phyloP scores from a whole-genome alignment of 2,888 invertebrate genomes.

The Fabriciana adippe region DNA sequence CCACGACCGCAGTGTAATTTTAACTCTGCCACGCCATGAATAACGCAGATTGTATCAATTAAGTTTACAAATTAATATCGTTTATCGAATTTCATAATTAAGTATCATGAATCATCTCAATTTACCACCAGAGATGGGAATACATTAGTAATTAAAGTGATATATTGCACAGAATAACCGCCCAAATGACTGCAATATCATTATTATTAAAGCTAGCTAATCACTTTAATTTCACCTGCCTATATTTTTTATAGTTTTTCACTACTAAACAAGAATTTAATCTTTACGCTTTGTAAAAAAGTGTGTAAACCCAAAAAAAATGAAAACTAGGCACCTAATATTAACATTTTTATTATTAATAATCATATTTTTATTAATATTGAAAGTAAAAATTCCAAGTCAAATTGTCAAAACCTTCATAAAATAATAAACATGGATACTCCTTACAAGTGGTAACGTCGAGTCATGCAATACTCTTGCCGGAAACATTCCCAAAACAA shows the following conservation, averaged over 20 bases:
- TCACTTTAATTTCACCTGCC: no score
- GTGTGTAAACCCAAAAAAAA: no score
- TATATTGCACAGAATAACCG: slow-evolving; percentile 16
- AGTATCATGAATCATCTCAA: slow-evolving; percentile 38
- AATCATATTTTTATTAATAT: not conserved
- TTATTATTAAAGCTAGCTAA: not conserved
- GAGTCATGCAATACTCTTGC: slow-evolving; percentile 6
- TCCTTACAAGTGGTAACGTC: not conserved
- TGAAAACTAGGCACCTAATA: no score
- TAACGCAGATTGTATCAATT: slow-evolving; percentile 36
- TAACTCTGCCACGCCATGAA: slow-evolving; percentile 25
- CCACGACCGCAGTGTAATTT: slow-evolving; percentile 20
- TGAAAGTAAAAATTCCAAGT: not conserved
- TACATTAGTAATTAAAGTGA: slow-evolving; percentile 34
- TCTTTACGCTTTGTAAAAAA: no score
- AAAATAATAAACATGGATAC: slow-evolving; percentile 10
- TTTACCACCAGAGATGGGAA: slow-evolving; percentile 35
- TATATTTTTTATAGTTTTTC: no score
- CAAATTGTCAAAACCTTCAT: not conserved
- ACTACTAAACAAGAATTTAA: no score
- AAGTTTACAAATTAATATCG: slow-evolving; percentile 40
- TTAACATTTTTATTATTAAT: slow-evolving; percentile 2
- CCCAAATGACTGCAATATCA: slow-evolving; percentile 7
- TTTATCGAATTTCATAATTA: slow-evolving; percentile 40
- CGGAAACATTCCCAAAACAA: slow-evolving; percentile 25